A percentile compares a stretch with the other conserved stretches of the same genome.
Evolutionary conservation across 1,140 invertebrate genomes (phyloP).

Genomic region (Zophobas atratus): DNA sequence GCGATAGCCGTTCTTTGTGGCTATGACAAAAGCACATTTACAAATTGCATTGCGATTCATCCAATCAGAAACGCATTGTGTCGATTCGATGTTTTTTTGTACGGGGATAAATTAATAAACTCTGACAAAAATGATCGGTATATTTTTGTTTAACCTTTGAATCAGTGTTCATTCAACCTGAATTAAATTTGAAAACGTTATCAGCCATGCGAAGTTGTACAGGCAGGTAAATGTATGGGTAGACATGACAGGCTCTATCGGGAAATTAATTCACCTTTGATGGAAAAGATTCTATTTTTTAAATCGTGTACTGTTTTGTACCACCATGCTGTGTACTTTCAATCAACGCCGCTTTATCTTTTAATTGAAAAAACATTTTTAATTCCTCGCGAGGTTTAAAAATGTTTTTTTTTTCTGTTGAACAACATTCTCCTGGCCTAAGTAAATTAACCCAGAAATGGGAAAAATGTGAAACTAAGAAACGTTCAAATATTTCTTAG

Average conservation of each 20-base stretch:
- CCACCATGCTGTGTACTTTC: conserved; percentile 55
- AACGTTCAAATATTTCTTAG: no score
- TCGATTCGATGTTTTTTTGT: conserved; percentile 62
- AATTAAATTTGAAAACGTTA: conserved; percentile 56
- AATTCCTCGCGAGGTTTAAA: conserved; percentile 37
- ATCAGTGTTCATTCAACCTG: conserved; percentile 55
- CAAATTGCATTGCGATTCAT: conserved; percentile 69
- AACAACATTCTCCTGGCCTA: no score
- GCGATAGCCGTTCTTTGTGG: conserved; percentile 64
- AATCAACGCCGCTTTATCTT: background rate
- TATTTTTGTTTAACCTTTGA: conserved; percentile 61
- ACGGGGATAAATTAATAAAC: conserved; percentile 63
- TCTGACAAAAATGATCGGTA: conserved; percentile 60
- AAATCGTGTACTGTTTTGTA: background rate
- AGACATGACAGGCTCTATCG: conserved; percentile 31
- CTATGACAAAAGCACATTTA: conserved; percentile 64
- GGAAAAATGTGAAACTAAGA: no score
- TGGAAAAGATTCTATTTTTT: conserved; percentile 4
- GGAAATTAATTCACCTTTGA: conserved; percentile 24
- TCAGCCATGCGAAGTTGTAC: conserved; percentile 21
- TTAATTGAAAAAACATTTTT: conserved; percentile 22
- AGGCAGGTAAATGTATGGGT: conserved; percentile 22
- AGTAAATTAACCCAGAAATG: no score
- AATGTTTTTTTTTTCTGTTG: no score
- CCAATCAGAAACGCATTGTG: conserved; percentile 68